A percentile compares a stretch with the other conserved stretches of the same genome.
These are phyloP conservation scores for Brachyhypopomus gauderio DNA, from an alignment of 2,113 vertebrate genomes.

Conservation along the genomic window DNA sequence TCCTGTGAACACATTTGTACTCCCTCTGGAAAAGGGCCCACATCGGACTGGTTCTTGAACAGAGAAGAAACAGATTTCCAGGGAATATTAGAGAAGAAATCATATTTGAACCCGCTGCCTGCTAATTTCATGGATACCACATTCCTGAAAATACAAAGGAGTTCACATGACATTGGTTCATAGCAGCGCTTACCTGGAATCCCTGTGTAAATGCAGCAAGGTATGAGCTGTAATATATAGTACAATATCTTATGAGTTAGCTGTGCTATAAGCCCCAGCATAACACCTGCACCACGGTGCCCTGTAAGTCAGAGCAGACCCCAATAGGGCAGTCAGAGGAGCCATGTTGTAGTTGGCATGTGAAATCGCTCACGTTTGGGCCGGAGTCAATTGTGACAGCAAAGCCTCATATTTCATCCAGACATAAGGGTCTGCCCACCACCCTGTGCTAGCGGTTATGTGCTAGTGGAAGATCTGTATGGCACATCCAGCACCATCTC, in stretches of 20 bases:
- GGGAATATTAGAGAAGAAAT: too few species aligned
- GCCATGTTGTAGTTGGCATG: background rate
- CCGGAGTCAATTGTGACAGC: background rate
- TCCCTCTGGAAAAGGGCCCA: too few species aligned
- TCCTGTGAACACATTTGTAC: conserved; percentile 33
- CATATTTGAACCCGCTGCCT: too few species aligned
- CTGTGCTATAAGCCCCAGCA: background rate
- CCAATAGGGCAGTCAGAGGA: background rate
- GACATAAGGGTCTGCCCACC: background rate
- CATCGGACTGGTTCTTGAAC: too few species aligned
- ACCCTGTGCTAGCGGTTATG: too few species aligned
- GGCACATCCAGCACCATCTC: too few species aligned
- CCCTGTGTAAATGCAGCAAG: background rate
- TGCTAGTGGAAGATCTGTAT: too few species aligned
- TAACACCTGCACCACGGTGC: background rate
- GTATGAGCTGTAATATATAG: background rate
- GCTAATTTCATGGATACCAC: too few species aligned
- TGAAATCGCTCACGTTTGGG: background rate
- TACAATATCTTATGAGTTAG: background rate
- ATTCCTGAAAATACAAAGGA: too few species aligned
- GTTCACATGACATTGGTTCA: background rate
- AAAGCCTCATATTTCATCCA: background rate
- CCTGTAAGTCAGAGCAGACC: background rate
- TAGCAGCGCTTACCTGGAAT: background rate
- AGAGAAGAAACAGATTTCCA: too few species aligned